Percentiles rank a stretch among this genome's conserved stretches.
Evolutionary conservation across 2,888 invertebrate species (phyloP).

Genomic region (Ecdyonurus torrentis): DNA sequence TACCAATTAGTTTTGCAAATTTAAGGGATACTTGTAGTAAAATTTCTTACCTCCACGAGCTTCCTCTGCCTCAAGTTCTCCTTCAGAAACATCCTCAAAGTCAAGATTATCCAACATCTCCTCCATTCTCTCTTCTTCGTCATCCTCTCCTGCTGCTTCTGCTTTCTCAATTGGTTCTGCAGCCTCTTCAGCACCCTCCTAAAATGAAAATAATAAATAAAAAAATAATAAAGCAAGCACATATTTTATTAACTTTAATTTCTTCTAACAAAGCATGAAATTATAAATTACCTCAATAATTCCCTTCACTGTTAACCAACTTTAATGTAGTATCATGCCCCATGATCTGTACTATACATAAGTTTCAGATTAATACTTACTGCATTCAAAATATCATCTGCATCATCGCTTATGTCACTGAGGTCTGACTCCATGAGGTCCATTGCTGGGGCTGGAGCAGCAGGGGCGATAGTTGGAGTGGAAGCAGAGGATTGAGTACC

Average conservation of each 20-base stretch:
- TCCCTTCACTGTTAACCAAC: not conserved
- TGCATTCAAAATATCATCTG: not conserved
- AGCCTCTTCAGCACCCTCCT: not conserved
- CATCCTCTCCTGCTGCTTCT: constrained; percentile 1
- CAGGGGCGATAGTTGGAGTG: not conserved
- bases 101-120: constrained; percentile 58
- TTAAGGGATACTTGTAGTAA: no score
- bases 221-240: not conserved
- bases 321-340: no score
- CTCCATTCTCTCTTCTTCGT: constrained; percentile 38
- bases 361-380: no score
- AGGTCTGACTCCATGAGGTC: not conserved
- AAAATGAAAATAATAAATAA: not conserved
- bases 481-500: not conserved
- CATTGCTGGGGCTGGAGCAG: not conserved
- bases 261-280: no score
- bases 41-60: constrained; percentile 34
- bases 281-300: no score
- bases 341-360: no score
- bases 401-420: not conserved
- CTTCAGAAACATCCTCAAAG: constrained; percentile 82
- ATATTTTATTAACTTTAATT: not conserved
- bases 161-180: constrained; percentile 3
- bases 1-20: no score
- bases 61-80: constrained; percentile 65